These are phyloP conservation scores for Hippopotamyrus pictus DNA, from an alignment of 2,797 vertebrate genomes.

Conservation along the genomic window DNA sequence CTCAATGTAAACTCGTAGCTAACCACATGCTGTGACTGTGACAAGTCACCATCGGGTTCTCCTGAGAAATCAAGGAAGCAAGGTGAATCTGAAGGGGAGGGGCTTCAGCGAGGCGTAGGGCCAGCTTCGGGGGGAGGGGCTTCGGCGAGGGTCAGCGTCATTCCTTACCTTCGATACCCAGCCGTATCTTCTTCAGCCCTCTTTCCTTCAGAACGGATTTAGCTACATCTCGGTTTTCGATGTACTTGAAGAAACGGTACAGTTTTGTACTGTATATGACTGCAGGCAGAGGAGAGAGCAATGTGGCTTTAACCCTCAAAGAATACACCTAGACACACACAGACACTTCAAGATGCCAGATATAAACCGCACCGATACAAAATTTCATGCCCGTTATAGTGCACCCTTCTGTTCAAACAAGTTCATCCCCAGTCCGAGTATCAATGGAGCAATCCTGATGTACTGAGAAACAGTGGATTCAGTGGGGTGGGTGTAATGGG, in stretches of 20 bases:
- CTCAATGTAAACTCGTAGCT: neutral
- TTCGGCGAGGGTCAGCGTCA: neutral
- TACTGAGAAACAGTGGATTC: neutral
- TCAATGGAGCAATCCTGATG: neutral
- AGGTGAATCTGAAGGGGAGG: neutral
- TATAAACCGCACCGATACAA: neutral
- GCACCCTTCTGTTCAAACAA: neutral
- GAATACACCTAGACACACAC: neutral
- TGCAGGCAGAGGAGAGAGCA: slow-evolving; percentile 45
- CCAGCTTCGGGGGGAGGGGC: neutral
- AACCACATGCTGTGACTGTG: neutral
- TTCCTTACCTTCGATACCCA: slow-evolving; percentile 90
- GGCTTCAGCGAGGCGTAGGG: neutral
- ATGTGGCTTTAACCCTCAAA: neutral
- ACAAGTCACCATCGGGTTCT: neutral
- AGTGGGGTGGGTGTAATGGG: slow-evolving; percentile 65
- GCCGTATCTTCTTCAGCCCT: slow-evolving; percentile 93
- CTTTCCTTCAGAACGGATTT: slow-evolving; percentile 93
- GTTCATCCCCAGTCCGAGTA: neutral
- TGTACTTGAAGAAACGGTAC: slow-evolving; percentile 98
- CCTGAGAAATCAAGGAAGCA: neutral
- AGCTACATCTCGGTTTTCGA: slow-evolving; percentile 95
- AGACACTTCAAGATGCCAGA: neutral
- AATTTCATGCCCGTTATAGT: neutral
- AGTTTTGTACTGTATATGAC: slow-evolving; percentile 99